Base-by-base conservation (phyloP, 1,140 invertebrate genomes). In the Thaumetopoea pityocampa region DNA sequence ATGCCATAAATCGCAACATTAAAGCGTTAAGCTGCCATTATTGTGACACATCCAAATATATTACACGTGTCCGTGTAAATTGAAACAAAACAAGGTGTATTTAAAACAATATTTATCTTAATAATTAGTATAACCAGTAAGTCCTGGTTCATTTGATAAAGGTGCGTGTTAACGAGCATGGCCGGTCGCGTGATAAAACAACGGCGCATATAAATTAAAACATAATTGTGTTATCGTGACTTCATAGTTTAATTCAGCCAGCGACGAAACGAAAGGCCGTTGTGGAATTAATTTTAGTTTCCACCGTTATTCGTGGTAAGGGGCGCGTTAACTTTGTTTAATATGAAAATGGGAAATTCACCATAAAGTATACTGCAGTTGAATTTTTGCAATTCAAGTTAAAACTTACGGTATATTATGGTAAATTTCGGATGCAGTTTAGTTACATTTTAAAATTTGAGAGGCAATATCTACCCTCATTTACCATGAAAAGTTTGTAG, bases 191-290 rank as follows among this genome's bases (percentile, higher is more conserved):
- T 83, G 79, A 67, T 63, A 60, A 58, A 38, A 42, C 53, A 47
- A 46, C 52, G 54, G 61, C 57, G 70, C 61, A 71, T 83, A 83
- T 83, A 83, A 83, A 83, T 83, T 83, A 83, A 80, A 80, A 79
- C 68, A 70, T 83, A 83, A 83, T 83, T 83, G 79, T 78, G 59
- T 77, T 83, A 80, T 83, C 79, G 79, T 79, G 76, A 77, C 67
- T 67, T 65, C 63, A 66, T 62, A 70, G 64, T 67, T 67, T 63
- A 61, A 51, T 63, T 58, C 44, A 53, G 51, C 45, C 33, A 47
- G 36, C 46, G 45, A 33, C 36, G 48, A 47, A 50, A 66, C 29
- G 45, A 53, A 58, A 49, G 30, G 35, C 45, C 47, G 35, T 51
- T 41, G 36, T 42, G 40, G 42, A 49, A 50, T 55, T 44, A 37